These are phyloP conservation scores for Acleris emargana DNA, from an alignment of 2,888 invertebrate species.

Conservation along the genomic window DNA sequence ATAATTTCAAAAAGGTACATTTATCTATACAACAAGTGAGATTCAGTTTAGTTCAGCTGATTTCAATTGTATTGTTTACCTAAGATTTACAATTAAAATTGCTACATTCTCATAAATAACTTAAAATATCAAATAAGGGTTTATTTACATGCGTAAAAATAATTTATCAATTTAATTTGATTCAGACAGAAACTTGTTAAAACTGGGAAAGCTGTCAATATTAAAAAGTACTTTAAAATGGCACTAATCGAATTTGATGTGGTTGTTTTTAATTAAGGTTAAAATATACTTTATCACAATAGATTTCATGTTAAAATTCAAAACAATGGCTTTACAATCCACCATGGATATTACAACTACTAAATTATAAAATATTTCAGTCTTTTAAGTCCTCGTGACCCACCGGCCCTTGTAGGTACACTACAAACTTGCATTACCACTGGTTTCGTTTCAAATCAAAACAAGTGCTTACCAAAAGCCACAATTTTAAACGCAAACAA, in stretches of 20 bases:
- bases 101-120: conserved; percentile 81
- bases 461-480: conserved; percentile 18
- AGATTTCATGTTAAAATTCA: conserved; percentile 65
- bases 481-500: conserved; percentile 18
- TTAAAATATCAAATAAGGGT: conserved; percentile 63
- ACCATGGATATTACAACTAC: conserved; percentile 67
- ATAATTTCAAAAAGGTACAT: conserved; percentile 75
- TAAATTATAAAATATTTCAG: conserved; percentile 70
- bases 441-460: conserved; percentile 16
- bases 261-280: conserved; percentile 57
- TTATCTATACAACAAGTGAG: conserved; percentile 72
- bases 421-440: conserved; percentile 33
- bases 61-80: conserved; percentile 69
- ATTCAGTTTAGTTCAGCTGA: conserved; percentile 81
- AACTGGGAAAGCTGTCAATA: conserved; percentile 62
- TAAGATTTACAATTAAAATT: conserved; percentile 70
- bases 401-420: conserved; percentile 47
- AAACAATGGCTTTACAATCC: conserved; percentile 66
- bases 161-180: conserved; percentile 50
- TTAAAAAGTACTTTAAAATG: conserved; percentile 67
- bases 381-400: conserved; percentile 74
- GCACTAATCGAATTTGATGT: conserved; percentile 60
- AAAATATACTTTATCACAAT: conserved; percentile 79
- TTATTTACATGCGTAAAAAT: conserved; percentile 77
- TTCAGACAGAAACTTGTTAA: conserved; percentile 51